Conservation (phyloP, 2,113 vertebrate species). For the Leptosomus discolor region DNA sequence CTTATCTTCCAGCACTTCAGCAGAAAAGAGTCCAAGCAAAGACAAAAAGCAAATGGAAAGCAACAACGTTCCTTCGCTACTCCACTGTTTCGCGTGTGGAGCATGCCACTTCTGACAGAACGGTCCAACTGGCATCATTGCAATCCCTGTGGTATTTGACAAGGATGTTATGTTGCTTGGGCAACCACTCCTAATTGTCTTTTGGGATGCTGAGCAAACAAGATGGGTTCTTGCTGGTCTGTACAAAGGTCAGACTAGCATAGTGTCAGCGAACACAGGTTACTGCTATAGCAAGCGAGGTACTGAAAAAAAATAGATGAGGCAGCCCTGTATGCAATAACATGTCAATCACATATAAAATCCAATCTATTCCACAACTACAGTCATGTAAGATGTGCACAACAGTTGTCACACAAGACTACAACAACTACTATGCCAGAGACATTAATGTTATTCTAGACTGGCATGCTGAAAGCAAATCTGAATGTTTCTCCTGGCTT, state of each 20-base stretch:
- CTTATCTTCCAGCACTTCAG: background rate
- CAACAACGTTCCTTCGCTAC: background rate
- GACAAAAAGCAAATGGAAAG: background rate
- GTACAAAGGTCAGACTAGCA: constrained; percentile 54
- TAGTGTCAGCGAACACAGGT: background rate
- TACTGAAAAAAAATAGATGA: background rate
- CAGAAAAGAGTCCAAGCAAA: background rate
- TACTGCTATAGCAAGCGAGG: background rate
- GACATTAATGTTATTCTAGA: background rate
- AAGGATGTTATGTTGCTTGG: constrained; percentile 62
- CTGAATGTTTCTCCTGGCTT: background rate
- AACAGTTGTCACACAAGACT: background rate
- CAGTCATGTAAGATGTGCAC: background rate
- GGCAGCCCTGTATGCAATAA: background rate
- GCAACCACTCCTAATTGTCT: constrained; percentile 68
- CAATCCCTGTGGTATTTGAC: constrained; percentile 49
- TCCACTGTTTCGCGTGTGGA: background rate
- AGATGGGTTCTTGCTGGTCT: background rate
- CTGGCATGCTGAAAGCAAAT: background rate
- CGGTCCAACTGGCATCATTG: constrained; percentile 41
- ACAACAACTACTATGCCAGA: background rate
- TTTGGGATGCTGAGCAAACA: constrained; percentile 50
- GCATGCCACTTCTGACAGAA: background rate
- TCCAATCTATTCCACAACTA: background rate
- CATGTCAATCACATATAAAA: constrained; percentile 22